Percentiles rank a stretch among this genome's conserved stretches.
Evolutionary conservation across 2,888 invertebrate species (phyloP).

Genomic region (Drosophila austrosaltans): DNA sequence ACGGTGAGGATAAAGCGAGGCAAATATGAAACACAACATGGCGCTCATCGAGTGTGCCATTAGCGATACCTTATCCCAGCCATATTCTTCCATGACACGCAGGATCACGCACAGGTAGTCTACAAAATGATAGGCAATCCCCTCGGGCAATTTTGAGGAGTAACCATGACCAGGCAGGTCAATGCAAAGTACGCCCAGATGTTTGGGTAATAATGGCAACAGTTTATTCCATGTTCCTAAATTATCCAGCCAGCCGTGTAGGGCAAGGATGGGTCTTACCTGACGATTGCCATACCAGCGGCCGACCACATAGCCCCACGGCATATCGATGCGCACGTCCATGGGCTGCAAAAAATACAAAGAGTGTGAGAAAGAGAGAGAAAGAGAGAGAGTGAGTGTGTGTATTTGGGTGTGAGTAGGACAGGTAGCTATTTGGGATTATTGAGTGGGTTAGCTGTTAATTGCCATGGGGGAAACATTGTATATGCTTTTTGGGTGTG

Average conservation of each 20-base stretch:
- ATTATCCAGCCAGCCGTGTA: slow-evolving; percentile 93
- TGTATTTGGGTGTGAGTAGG: neutral
- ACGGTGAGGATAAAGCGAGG: slow-evolving; percentile 85
- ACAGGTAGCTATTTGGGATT: slow-evolving; percentile 15
- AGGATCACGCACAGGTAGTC: slow-evolving; percentile 85
- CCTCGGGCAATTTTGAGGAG: slow-evolving; percentile 88
- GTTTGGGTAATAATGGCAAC: slow-evolving; percentile 86
- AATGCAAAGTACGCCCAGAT: slow-evolving; percentile 86
- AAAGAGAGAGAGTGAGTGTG: neutral
- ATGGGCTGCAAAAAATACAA: slow-evolving; percentile 78
- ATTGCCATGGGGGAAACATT: slow-evolving; percentile 56
- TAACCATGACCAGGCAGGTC: slow-evolving; percentile 90
- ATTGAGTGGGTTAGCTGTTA: slow-evolving; percentile 53
- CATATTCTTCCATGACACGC: slow-evolving; percentile 86
- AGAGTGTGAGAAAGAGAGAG: slow-evolving; percentile 12
- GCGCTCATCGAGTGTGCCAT: slow-evolving; percentile 89
- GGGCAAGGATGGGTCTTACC: slow-evolving; percentile 87
- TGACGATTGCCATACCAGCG: slow-evolving; percentile 88
- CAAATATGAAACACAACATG: slow-evolving; percentile 86
- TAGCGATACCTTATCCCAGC: slow-evolving; percentile 88
- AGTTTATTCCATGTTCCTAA: slow-evolving; percentile 89
- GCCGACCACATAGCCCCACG: slow-evolving; percentile 88
- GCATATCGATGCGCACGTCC: slow-evolving; percentile 88
- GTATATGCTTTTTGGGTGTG: slow-evolving; percentile 12
- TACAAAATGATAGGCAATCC: slow-evolving; percentile 83